phyloP scores from a whole-genome alignment of 2,888 invertebrate genomes.

The Cephus spinipes region DNA sequence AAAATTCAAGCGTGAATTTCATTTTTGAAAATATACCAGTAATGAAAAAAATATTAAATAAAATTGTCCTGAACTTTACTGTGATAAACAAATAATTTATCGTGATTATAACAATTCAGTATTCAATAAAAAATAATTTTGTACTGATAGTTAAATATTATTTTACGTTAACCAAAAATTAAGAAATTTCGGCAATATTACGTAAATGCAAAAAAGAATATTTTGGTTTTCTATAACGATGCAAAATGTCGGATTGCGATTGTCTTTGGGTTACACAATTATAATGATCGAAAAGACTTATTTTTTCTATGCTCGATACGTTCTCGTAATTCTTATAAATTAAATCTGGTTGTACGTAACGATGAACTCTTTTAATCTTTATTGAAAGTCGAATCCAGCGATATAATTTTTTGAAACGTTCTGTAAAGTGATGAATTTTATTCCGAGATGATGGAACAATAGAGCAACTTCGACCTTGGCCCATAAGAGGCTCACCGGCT shows the following conservation, averaged over 20 bases:
- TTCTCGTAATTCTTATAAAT: not conserved
- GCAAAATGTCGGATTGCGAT: not conserved
- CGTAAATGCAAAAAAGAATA: not conserved
- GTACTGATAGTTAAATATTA: no score
- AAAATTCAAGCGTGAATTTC: not conserved
- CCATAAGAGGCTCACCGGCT: conserved; percentile 18
- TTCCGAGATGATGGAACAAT: not conserved
- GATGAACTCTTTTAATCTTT: not conserved
- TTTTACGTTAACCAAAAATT: no score
- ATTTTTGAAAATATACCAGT: not conserved
- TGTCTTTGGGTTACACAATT: not conserved
- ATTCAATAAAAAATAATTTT: not conserved
- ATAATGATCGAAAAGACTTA: not conserved
- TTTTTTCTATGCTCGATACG: not conserved
- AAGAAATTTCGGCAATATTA: no score
- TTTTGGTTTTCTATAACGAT: not conserved
- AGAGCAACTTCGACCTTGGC: not conserved
- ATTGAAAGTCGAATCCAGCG: not conserved
- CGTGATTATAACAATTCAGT: not conserved
- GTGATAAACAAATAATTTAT: not conserved
- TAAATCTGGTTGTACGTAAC: not conserved
- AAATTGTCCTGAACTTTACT: not conserved
- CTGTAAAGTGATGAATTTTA: not conserved
- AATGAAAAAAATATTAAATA: not conserved
- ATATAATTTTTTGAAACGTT: not conserved